phyloP scores from a whole-genome alignment of 2,113 vertebrate genomes.

The Myotis lucifugus region DNA sequence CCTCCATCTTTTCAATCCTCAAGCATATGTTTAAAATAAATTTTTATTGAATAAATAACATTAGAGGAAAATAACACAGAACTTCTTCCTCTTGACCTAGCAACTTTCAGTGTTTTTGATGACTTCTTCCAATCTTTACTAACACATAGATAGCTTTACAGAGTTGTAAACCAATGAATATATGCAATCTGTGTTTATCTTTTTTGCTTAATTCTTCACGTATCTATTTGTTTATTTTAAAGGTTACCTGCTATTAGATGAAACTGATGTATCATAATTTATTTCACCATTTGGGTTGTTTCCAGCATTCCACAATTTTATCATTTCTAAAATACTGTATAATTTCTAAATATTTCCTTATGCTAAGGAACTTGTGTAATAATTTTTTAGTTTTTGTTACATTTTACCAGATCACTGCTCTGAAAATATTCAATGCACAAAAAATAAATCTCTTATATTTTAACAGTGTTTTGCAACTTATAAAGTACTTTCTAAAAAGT shows the following conservation, averaged over 20 bases:
- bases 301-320: neutral
- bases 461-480: conserved; percentile 11
- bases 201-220: conserved; percentile 1
- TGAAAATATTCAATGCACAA: conserved; percentile 23
- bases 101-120: neutral
- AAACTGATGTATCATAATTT: neutral
- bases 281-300: neutral
- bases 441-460: conserved; percentile 10
- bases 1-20: neutral
- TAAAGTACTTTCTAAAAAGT: neutral
- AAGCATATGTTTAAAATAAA: conserved; percentile 13
- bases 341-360: neutral
- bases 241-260: neutral
- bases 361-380: neutral
- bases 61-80: conserved; percentile 18
- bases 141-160: neutral
- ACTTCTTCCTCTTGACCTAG: neutral
- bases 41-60: conserved; percentile 35
- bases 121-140: neutral
- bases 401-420: neutral
- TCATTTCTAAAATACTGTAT: neutral
- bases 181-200: neutral
- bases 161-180: neutral
- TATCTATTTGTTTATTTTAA: conserved; percentile 10
- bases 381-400: conserved; percentile 20